Conservation (phyloP, 2,113 vertebrate genomes). For the Cervus canadensis region DNA sequence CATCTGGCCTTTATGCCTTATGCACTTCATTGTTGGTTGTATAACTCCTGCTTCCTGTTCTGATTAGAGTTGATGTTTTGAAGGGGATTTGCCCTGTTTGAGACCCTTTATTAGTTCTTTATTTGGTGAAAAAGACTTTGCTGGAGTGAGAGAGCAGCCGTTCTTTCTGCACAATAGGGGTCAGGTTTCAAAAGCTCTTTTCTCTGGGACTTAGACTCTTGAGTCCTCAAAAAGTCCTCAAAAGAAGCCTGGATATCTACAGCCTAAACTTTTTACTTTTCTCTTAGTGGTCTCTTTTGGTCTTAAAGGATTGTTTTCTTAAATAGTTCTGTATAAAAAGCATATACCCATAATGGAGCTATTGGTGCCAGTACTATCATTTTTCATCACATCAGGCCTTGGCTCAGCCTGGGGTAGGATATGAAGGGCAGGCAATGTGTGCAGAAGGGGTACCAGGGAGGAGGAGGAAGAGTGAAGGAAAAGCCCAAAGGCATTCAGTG, state of each 20-base stretch:
- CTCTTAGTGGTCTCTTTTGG: background rate
- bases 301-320: background rate
- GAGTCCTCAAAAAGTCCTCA: background rate
- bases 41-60: background rate
- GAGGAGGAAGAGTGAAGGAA: background rate
- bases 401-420: background rate
- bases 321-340: background rate
- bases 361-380: background rate
- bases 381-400: background rate
- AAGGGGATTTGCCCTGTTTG: background rate
- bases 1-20: background rate
- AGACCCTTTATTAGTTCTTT: slow-evolving; percentile 8
- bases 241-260: background rate
- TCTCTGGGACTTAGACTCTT: background rate
- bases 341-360: background rate
- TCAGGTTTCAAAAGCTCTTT: slow-evolving; percentile 21
- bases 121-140: background rate
- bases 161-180: background rate
- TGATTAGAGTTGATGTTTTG: slow-evolving; percentile 24
- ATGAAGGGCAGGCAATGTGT: background rate
- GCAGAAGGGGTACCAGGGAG: background rate
- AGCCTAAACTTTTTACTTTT: background rate
- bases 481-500: background rate
- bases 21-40: background rate
- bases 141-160: background rate